These are phyloP conservation scores for Bubo scandiacus DNA, from an alignment of 2,113 vertebrate species.

Conservation along the genomic window DNA sequence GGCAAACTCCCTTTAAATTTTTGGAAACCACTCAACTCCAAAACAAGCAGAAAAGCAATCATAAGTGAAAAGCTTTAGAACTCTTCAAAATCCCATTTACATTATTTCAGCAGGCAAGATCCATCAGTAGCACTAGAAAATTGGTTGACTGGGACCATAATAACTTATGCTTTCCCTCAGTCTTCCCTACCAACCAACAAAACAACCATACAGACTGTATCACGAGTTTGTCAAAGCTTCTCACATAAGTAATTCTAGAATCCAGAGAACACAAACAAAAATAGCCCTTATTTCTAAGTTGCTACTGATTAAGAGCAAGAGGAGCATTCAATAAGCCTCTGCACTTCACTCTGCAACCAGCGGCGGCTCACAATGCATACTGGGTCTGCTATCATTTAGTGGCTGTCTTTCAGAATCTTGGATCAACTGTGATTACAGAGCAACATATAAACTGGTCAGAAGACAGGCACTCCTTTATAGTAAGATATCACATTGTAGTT, in stretches of 20 bases:
- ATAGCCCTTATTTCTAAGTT: background rate
- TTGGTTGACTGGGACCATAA: background rate
- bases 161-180: background rate
- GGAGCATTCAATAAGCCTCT: background rate
- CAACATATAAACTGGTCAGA: background rate
- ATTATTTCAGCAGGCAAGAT: background rate
- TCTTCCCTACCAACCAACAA: background rate
- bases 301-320: background rate
- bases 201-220: background rate
- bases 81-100: background rate
- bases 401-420: background rate
- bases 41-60: background rate
- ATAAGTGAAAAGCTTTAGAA: background rate
- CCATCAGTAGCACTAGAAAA: background rate
- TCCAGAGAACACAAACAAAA: background rate
- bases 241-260: background rate
- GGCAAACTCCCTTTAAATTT: background rate
- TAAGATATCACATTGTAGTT: background rate
- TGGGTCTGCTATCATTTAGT: background rate
- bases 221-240: background rate
- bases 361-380: background rate
- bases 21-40: background rate
- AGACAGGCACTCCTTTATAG: background rate
- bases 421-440: background rate
- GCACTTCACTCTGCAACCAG: background rate